Percentiles rank a stretch among this genome's conserved stretches.
Evolutionary conservation across 2,113 vertebrate species (phyloP).

Genomic region (Microcebus griseorufus): DNA sequence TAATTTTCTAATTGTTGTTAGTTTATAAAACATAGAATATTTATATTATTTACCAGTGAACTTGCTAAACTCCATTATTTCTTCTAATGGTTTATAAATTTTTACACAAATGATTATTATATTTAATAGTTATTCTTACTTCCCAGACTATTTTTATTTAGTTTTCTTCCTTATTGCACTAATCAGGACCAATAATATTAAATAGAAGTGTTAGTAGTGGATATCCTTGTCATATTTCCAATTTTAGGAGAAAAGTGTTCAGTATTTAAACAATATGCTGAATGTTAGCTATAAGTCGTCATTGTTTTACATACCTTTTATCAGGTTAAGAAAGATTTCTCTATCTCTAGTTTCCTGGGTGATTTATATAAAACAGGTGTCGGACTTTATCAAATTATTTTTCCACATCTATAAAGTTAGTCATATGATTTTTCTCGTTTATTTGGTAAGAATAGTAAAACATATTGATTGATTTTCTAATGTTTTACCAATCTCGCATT

Average conservation of each 20-base stretch:
- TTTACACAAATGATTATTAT: background rate
- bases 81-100: background rate
- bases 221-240: background rate
- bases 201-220: background rate
- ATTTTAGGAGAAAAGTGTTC: no score
- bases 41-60: background rate
- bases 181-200: background rate
- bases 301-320: background rate
- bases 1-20: background rate
- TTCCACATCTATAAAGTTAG: background rate
- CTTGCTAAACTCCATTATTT: no score
- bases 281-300: background rate
- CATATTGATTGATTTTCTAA: background rate
- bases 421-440: background rate
- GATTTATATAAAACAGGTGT: background rate
- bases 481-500: background rate
- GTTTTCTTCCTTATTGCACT: background rate
- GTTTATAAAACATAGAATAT: background rate
- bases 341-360: background rate
- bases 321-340: background rate
- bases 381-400: background rate
- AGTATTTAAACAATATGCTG: background rate
- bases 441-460: background rate
- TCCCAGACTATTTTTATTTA: background rate
- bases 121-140: background rate